Conservation (phyloP, 2,113 vertebrate genomes). For the Riparia riparia region DNA sequence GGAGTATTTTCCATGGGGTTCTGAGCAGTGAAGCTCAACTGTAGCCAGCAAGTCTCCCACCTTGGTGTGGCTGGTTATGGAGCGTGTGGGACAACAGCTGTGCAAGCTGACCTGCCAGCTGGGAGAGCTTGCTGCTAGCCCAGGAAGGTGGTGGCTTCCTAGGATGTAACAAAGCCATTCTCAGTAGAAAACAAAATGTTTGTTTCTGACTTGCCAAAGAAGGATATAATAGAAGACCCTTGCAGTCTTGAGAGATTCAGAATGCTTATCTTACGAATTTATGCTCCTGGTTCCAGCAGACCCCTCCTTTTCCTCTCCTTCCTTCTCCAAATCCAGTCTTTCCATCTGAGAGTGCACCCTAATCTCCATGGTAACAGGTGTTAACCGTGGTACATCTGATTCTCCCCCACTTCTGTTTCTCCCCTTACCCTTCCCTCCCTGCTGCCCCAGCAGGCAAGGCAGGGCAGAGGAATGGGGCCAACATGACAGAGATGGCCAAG, state of each 20-base stretch:
- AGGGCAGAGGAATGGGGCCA: background rate
- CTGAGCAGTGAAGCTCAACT: background rate
- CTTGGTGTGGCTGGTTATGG: background rate
- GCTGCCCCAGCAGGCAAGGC: background rate
- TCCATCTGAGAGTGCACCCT: slow-evolving; percentile 30
- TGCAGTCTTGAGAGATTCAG: slow-evolving; percentile 8
- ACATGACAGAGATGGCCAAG: background rate
- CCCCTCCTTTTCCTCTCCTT: slow-evolving; percentile 1
- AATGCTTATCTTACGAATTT: slow-evolving; percentile 67
- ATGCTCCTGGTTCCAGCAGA: slow-evolving; percentile 41
- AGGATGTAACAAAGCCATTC: background rate
- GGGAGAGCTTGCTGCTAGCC: background rate
- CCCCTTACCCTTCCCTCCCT: background rate
- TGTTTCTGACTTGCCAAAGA: background rate
- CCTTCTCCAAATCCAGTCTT: slow-evolving; percentile 47
- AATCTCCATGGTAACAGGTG: slow-evolving; percentile 69
- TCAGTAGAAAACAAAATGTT: background rate
- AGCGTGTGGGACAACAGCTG: rapidly evolving
- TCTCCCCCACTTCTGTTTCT: background rate
- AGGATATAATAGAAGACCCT: background rate
- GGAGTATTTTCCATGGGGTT: background rate
- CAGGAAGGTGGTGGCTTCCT: background rate
- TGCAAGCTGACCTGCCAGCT: background rate
- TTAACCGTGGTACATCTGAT: background rate
- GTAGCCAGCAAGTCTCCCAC: background rate